phyloP scores from a whole-genome alignment of 2,888 invertebrate genomes.

The Barypeithes pellucidus region DNA sequence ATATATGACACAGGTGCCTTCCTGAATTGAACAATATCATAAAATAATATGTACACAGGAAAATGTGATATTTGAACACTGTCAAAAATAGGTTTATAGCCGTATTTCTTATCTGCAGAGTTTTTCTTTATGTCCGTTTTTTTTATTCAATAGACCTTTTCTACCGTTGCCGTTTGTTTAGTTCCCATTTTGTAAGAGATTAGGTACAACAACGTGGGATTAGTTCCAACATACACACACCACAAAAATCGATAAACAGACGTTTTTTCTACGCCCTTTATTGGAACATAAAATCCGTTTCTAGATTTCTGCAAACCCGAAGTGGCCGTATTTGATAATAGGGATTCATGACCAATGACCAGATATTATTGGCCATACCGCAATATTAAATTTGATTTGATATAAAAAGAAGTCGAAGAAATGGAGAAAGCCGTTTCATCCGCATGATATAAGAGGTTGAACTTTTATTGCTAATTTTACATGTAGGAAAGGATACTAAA shows the following conservation, averaged over 20 bases:
- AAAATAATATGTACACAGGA: too few relatives aligned
- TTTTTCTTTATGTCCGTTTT: background rate
- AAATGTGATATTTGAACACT: too few relatives aligned
- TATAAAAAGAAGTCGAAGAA: background rate
- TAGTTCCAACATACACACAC: slow-evolving; percentile 2
- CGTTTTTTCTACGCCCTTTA: background rate
- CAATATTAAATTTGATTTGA: slow-evolving; percentile 5
- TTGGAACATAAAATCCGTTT: background rate
- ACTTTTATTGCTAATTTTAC: too few relatives aligned
- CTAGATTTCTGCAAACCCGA: background rate
- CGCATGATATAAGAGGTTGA: background rate
- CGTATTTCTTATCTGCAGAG: background rate
- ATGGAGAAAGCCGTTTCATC: background rate
- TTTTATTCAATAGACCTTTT: slow-evolving; percentile 6
- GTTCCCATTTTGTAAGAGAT: slow-evolving; percentile 8
- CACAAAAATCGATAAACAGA: slow-evolving; percentile 9
- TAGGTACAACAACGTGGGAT: background rate
- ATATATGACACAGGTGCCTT: too few relatives aligned
- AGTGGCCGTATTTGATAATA: background rate
- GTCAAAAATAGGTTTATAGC: background rate
- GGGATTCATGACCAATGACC: background rate
- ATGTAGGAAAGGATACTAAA: too few relatives aligned
- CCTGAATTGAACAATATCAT: too few relatives aligned
- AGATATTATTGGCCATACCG: background rate
- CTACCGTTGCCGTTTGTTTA: background rate